Conservation (phyloP, 64 coral and sea anemone genomes). For the Stylophora pistillata region DNA sequence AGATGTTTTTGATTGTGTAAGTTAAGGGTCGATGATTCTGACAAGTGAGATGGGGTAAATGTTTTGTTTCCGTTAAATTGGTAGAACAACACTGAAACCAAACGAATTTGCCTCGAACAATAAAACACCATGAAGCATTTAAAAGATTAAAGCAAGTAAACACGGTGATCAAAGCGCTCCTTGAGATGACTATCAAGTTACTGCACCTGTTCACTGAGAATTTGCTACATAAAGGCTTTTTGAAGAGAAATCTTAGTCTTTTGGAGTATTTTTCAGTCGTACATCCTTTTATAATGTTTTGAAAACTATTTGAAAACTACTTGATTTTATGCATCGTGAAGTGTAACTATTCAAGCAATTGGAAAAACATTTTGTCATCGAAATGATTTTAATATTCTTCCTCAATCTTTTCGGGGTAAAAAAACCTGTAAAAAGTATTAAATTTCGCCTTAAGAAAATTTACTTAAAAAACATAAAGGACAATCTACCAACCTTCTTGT, state of each 20-base stretch:
- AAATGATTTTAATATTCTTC: background rate
- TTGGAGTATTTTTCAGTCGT: no score
- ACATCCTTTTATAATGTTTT: no score
- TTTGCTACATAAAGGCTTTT: background rate
- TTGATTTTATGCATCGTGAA: no score
- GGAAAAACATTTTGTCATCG: no score
- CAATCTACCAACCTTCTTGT: background rate
- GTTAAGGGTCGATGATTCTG: no score
- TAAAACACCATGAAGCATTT: background rate
- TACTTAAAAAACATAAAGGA: background rate
- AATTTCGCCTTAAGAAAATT: no score
- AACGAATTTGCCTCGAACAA: background rate
- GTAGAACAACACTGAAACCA: background rate
- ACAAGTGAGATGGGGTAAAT: background rate
- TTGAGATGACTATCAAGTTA: background rate
- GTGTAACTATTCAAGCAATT: no score
- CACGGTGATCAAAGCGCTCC: background rate
- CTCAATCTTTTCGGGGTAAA: no score
- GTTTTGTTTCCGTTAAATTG: background rate
- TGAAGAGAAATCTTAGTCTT: no score
- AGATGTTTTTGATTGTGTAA: no score
- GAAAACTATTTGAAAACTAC: no score
- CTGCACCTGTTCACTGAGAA: background rate
- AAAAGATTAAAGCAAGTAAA: background rate
- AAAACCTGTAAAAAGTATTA: background rate